phyloP scores from a whole-genome alignment of 2,113 vertebrate species.

The Hyla sarda region DNA sequence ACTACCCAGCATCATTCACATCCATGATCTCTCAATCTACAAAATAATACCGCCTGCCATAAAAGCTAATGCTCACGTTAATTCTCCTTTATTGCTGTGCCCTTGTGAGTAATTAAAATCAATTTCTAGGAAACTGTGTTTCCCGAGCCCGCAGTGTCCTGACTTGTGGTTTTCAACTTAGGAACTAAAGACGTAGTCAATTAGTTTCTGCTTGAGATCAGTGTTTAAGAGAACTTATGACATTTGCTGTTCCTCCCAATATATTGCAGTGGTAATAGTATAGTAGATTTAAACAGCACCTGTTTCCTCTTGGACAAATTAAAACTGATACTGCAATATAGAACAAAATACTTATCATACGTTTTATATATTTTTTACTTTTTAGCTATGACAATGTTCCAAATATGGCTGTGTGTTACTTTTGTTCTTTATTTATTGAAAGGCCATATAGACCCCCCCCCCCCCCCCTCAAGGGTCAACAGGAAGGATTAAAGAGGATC shows the following conservation, averaged over 20 bases:
- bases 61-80: slow-evolving; percentile 63
- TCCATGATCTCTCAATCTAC: slow-evolving; percentile 62
- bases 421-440: too few relatives aligned
- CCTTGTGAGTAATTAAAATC: slow-evolving; percentile 64
- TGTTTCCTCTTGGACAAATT: neutral
- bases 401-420: too few relatives aligned
- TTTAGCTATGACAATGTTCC: too few relatives aligned
- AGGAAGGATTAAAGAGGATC: too few relatives aligned
- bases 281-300: neutral
- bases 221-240: neutral
- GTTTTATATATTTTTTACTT: too few relatives aligned
- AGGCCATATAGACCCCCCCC: too few relatives aligned
- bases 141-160: slow-evolving; percentile 42
- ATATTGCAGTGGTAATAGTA: neutral
- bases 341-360: too few relatives aligned
- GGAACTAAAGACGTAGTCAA: slow-evolving; percentile 14
- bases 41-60: slow-evolving; percentile 63
- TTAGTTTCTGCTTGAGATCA: slow-evolving; percentile 18
- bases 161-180: neutral
- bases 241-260: neutral
- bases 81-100: slow-evolving; percentile 64
- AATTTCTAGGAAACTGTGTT: slow-evolving; percentile 64
- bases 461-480: too few relatives aligned
- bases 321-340: neutral
- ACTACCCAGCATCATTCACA: slow-evolving; percentile 54